Evolutionary conservation across 2,113 vertebrate species (phyloP).

Genomic region (Myxocyprinus asiaticus): DNA sequence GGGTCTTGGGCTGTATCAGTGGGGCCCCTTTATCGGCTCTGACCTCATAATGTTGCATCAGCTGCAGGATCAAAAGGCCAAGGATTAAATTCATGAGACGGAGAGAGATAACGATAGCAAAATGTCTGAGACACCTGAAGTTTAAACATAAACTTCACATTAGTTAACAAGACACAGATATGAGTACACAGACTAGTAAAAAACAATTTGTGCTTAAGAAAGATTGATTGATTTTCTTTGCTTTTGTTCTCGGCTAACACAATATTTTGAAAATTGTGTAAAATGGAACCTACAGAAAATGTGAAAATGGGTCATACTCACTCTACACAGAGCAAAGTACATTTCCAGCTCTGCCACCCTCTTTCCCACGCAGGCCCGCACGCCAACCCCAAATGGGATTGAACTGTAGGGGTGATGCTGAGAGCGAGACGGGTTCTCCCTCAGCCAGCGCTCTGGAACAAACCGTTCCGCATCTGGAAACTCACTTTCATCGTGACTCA

Average conservation of each 20-base stretch:
- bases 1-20: conserved; percentile 66
- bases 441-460: conserved; percentile 75
- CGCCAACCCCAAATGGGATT: conserved; percentile 78
- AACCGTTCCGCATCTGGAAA: conserved; percentile 68
- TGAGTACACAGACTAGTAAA: neutral
- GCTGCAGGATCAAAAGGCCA: conserved; percentile 51
- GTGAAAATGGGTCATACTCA: conserved; percentile 49
- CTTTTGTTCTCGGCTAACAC: no score
- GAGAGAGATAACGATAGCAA: neutral
- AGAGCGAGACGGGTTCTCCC: conserved; percentile 20
- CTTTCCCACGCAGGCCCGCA: conserved; percentile 77
- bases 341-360: conserved; percentile 82
- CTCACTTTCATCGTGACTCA: conserved; percentile 61
- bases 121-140: neutral
- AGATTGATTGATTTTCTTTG: no score
- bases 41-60: conserved; percentile 72
- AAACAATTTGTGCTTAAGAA: no score
- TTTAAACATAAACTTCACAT: neutral
- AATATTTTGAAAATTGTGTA: no score
- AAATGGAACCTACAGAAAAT: neutral
- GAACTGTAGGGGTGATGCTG: conserved; percentile 78
- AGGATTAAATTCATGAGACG: neutral
- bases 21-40: conserved; percentile 49
- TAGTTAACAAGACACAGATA: neutral
- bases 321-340: conserved; percentile 73